phyloP scores from a whole-genome alignment of 2,888 invertebrate species.

The Pantelozetes paolii region DNA sequence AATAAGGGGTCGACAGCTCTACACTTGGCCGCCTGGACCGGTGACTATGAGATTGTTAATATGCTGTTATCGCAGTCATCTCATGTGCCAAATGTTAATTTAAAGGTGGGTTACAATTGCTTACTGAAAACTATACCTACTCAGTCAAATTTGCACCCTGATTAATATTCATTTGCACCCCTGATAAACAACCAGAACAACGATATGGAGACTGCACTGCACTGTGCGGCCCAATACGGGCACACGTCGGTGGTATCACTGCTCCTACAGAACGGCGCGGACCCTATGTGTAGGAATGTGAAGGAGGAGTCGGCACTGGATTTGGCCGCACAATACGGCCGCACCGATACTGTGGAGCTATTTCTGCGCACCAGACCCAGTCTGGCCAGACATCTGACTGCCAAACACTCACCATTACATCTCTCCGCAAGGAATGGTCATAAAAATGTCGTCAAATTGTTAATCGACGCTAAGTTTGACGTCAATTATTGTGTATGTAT shows the following conservation, averaged over 20 bases:
- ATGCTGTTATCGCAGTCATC: constrained; percentile 65
- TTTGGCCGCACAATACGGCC: constrained; percentile 73
- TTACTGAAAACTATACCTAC: constrained; percentile 7
- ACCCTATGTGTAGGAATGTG: constrained; percentile 78
- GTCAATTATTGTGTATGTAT: constrained; percentile 62
- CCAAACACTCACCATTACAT: constrained; percentile 81
- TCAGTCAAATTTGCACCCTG: too few species aligned
- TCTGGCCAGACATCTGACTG: constrained; percentile 60
- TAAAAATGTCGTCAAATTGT: constrained; percentile 66
- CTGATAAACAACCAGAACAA: constrained; percentile 56
- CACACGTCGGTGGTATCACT: constrained; percentile 77
- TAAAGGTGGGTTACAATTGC: constrained; percentile 4
- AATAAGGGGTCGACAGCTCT: constrained; percentile 85
- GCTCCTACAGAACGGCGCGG: constrained; percentile 74
- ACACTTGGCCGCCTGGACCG: constrained; percentile 91
- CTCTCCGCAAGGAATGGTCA: constrained; percentile 83
- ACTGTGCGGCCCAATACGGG: constrained; percentile 89
- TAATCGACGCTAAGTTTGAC: constrained; percentile 77
- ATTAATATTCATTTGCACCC: too few species aligned
- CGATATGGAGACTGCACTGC: constrained; percentile 82
- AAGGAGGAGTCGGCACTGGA: constrained; percentile 88
- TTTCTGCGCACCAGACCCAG: constrained; percentile 78
- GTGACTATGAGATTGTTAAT: constrained; percentile 79
- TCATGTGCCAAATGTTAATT: constrained; percentile 33
- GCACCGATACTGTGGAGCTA: constrained; percentile 74